These are phyloP conservation scores for Drosophila lini DNA, from an alignment of 1,140 invertebrate genomes.

Conservation along the genomic window DNA sequence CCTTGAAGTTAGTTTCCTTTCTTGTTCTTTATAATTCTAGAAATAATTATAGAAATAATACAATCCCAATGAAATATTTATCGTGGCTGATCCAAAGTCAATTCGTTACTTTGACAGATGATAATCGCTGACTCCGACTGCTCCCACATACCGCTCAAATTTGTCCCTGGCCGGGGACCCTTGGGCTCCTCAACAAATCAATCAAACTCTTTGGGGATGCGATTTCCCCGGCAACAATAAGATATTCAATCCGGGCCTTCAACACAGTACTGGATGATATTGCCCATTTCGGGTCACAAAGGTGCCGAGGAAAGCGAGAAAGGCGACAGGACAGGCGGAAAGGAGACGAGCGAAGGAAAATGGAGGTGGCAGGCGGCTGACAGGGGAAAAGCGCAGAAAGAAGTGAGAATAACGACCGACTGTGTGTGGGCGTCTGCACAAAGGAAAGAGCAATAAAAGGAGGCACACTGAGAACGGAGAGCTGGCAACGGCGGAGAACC, in stretches of 20 bases:
- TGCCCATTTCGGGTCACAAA: constrained; percentile 42
- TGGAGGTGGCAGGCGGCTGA: constrained; percentile 19
- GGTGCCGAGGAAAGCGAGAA: constrained; percentile 5
- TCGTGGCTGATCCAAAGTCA: constrained; percentile 5
- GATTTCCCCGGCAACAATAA: constrained; percentile 37
- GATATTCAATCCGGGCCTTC: constrained; percentile 40
- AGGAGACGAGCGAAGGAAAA: constrained; percentile 16
- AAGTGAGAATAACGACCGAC: constrained; percentile 49
- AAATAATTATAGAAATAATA: not conserved
- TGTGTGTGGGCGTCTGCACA: constrained; percentile 38
- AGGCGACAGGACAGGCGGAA: not conserved
- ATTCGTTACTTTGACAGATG: constrained; percentile 23
- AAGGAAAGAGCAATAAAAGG: constrained; percentile 21
- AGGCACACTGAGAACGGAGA: not conserved
- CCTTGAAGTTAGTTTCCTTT: too few relatives aligned
- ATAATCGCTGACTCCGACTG: constrained; percentile 23
- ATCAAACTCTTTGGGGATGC: constrained; percentile 53
- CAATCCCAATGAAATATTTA: not conserved
- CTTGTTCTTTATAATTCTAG: not conserved
- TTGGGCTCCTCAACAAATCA: constrained; percentile 37
- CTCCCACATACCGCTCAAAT: constrained; percentile 7
- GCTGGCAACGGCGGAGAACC: not conserved
- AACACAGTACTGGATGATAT: constrained; percentile 34
- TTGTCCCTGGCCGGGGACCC: not conserved
- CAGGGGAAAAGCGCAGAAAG: constrained; percentile 20